Base-by-base conservation (phyloP, 2,888 invertebrate species). In the Cantharis lateralis region DNA sequence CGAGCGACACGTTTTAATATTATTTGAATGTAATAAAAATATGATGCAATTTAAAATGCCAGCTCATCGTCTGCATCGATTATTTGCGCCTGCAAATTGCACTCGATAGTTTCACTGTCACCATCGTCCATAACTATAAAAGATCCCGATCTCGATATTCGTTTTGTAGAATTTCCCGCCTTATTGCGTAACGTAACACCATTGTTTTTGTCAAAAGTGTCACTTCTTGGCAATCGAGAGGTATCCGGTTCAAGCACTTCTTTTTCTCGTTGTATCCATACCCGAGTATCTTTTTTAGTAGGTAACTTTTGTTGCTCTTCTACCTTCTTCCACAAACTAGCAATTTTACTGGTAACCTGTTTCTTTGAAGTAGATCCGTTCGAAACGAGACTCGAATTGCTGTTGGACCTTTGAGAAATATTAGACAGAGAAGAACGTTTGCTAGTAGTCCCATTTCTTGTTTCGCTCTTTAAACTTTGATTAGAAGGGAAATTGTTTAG, bases 241-340 rank as follows among this genome's bases (percentile, higher is more conserved):
- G 88, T 62, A 18, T 75, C 77, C 15, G 15, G 24, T 10, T 70
- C 66, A 1, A 68, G 28, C 10, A 15, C 20, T 32, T 72, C 72
- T 7, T 68, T 71, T 15, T 80, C 75, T 1, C 78, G 61, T 80
- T 86, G 85, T 62, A 87, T 87, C 87, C 87, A 87, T 28, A 86
- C 84, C 15, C 86, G 82, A 5, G 79, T 84, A 74, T 90, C 90
- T 82, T 91, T 92, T 70, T 89, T 88, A 16, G 85, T 85, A 3
- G 89, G 87, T 68, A 89, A 90, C 75, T 90, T 92, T 81, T 93
- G 93, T 62, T 89, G 91, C 76, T 93, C 92, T 82, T 94, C 94
- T 0, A 94, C 94, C 85, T 91, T 93, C 84, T 94, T 95, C 95
- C 95, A 95, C 15, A 96, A 87, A 83, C 91, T 93, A 0, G 95